phyloP scores from a whole-genome alignment of 1,140 invertebrate genomes.

The Drosophila pectinifera region DNA sequence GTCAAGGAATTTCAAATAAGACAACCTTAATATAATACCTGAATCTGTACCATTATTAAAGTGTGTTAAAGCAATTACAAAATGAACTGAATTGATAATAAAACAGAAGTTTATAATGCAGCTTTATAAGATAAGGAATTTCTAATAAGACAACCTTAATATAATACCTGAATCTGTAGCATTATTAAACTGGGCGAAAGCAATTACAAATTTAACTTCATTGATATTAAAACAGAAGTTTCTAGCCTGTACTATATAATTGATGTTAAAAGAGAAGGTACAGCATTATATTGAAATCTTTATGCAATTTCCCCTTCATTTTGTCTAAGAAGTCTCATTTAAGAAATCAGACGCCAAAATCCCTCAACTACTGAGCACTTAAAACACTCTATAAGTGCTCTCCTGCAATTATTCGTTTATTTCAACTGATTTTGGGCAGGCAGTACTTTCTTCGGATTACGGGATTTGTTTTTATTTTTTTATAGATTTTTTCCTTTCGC shows the following conservation, averaged over 20 bases:
- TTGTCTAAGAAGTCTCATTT: neutral
- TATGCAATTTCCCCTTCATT: neutral
- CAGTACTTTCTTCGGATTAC: conserved; percentile 6
- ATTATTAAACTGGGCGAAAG: neutral
- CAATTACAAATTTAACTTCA: too few relatives aligned
- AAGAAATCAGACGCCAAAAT: neutral
- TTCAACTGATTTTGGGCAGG: conserved; percentile 33
- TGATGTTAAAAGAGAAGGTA: neutral
- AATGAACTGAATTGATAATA: too few relatives aligned
- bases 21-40: too few relatives aligned
- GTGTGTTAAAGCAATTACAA: too few relatives aligned
- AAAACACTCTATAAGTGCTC: neutral
- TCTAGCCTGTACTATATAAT: too few relatives aligned
- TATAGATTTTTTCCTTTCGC: conserved; percentile 56
- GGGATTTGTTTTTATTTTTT: conserved; percentile 23
- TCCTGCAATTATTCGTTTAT: conserved; percentile 30
- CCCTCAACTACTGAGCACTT: conserved; percentile 12
- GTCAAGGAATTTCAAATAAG: conserved; percentile 1
- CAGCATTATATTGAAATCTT: neutral
- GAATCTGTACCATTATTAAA: too few relatives aligned
- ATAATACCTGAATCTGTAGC: neutral
- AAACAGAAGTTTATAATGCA: too few relatives aligned
- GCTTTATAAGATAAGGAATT: too few relatives aligned
- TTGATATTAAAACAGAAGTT: too few relatives aligned
- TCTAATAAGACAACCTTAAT: too few relatives aligned